These are phyloP conservation scores for Cosmia pyralina DNA, from an alignment of 2,888 invertebrate species.

Conservation along the genomic window DNA sequence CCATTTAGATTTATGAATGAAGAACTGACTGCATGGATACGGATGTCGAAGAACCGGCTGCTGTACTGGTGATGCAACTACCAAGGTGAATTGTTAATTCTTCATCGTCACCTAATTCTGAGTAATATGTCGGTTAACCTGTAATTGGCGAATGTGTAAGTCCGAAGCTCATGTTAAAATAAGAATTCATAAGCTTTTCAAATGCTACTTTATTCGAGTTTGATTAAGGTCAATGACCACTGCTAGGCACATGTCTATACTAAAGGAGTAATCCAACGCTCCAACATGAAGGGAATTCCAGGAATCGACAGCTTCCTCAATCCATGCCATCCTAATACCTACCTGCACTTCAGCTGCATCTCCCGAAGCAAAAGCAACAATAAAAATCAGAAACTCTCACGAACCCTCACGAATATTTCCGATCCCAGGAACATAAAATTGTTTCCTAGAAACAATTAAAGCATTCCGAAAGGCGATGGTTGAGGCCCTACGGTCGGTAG, in stretches of 20 bases:
- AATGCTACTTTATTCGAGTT: too few species aligned
- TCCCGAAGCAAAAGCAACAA: not conserved
- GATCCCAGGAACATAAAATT: constrained; percentile 4
- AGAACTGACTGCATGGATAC: not conserved
- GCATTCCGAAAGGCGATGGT: constrained; percentile 10
- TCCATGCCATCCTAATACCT: not conserved
- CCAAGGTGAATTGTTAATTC: not conserved
- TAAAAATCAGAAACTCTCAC: not conserved
- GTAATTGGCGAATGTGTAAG: not conserved
- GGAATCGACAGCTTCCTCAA: not conserved
- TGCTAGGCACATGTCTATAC: not conserved
- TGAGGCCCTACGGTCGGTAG: not conserved
- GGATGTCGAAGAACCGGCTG: not conserved
- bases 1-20: not conserved
- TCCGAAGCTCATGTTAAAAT: not conserved
- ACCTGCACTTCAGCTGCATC: not conserved
- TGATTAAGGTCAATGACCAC: too few species aligned
- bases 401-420: constrained; percentile 6
- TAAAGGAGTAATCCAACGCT: too few species aligned
- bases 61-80: not conserved
- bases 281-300: not conserved
- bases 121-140: not conserved
- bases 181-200: not conserved
- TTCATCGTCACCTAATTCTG: not conserved
- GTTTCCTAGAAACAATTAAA: constrained; percentile 30